phyloP scores from a whole-genome alignment of 2,888 invertebrate species.

The Adineta ricciae region DNA sequence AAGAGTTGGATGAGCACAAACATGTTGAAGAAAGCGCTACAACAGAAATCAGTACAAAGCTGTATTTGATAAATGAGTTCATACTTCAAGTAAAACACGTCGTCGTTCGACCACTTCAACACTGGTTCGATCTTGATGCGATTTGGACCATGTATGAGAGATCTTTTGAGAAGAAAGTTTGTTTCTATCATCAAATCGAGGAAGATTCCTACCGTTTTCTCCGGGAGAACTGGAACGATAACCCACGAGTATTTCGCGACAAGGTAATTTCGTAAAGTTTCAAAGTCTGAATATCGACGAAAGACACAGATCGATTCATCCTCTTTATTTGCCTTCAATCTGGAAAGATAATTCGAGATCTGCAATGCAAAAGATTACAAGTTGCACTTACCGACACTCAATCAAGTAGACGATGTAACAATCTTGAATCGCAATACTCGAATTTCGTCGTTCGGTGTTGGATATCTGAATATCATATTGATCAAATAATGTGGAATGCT shows the following conservation, averaged over 20 bases:
- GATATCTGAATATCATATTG: conserved; percentile 6
- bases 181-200: too few species aligned
- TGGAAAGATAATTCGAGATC: not conserved
- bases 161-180: too few species aligned
- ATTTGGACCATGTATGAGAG: conserved; percentile 14
- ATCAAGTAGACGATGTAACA: conserved; percentile 14
- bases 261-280: conserved; percentile 2
- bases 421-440: not conserved
- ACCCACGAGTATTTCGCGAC: conserved; percentile 2
- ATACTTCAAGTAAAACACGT: not conserved
- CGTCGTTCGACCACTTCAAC: not conserved
- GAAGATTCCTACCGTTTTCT: not conserved
- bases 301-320: not conserved
- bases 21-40: not conserved
- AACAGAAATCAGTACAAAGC: not conserved
- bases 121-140: conserved; percentile 10
- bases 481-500: not conserved
- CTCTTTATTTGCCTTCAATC: not conserved
- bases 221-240: not conserved
- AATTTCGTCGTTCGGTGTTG: conserved; percentile 13
- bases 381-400: not conserved
- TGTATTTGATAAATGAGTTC: not conserved
- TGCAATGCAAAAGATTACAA: not conserved
- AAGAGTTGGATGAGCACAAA: conserved; percentile 1
- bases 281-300: conserved; percentile 8